Evolutionary conservation across 2,797 vertebrate genomes (phyloP).

Genomic region (Poecilia gillii): DNA sequence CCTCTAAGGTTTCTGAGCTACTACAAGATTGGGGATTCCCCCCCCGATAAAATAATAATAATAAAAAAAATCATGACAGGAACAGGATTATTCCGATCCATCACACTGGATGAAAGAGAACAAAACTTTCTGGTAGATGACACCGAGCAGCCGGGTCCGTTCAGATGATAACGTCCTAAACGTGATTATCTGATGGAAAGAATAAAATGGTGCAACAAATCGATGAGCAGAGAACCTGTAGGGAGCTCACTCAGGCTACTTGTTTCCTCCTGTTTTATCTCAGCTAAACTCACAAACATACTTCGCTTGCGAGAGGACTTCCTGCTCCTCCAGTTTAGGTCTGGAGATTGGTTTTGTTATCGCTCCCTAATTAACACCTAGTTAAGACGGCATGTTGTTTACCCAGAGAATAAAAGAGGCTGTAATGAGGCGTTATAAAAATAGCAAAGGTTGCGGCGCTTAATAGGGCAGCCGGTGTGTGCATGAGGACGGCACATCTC

Average conservation of each 20-base stretch:
- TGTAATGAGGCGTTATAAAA: constrained; percentile 27
- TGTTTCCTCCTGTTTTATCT: constrained; percentile 1
- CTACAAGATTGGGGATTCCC: not conserved
- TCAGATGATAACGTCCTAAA: not conserved
- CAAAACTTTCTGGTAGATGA: not conserved
- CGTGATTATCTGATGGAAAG: not conserved
- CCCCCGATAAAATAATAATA: no score
- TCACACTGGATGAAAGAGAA: not conserved
- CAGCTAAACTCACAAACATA: constrained; percentile 1
- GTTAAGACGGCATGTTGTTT: constrained; percentile 28
- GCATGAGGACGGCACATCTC: constrained; percentile 34
- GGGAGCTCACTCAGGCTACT: not conserved
- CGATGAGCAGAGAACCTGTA: not conserved
- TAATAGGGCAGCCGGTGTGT: constrained; percentile 30
- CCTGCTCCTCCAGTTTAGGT: not conserved
- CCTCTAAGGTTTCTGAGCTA: not conserved
- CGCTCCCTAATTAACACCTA: constrained; percentile 5
- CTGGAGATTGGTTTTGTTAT: not conserved
- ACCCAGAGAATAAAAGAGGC: constrained; percentile 22
- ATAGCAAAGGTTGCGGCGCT: constrained; percentile 20
- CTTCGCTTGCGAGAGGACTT: not conserved
- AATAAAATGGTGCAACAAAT: not conserved
- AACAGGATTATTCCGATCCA: not conserved
- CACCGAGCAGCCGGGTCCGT: not conserved
- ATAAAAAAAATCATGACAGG: not conserved